These are phyloP conservation scores for Rynchops niger DNA, from an alignment of 2,113 vertebrate species.

Conservation along the genomic window DNA sequence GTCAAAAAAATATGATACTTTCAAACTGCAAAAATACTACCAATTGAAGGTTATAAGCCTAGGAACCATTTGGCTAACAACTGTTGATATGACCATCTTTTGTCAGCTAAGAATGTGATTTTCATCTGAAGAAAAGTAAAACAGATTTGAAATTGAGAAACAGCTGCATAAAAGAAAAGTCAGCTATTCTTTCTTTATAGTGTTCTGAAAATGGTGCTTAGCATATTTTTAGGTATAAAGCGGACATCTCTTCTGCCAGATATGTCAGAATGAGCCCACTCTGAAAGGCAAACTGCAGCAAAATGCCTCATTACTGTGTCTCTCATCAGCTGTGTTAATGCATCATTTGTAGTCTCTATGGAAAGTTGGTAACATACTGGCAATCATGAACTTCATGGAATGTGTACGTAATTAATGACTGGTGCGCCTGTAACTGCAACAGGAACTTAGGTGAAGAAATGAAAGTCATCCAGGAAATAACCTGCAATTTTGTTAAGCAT, in stretches of 20 bases:
- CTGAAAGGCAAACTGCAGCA: neutral
- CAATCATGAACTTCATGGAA: neutral
- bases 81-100: neutral
- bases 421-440: neutral
- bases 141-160: neutral
- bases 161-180: neutral
- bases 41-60: neutral
- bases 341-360: neutral
- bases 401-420: rapidly evolving
- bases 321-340: neutral
- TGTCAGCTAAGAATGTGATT: neutral
- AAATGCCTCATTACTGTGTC: neutral
- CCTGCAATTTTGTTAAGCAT: neutral
- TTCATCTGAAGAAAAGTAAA: neutral
- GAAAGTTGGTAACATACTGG: neutral
- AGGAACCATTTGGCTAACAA: neutral
- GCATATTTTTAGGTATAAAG: neutral
- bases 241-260: neutral
- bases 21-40: neutral
- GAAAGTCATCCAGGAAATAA: neutral
- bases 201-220: neutral
- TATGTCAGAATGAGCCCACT: neutral
- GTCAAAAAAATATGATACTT: neutral
- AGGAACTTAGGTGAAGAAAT: neutral
- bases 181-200: neutral